Conservation (phyloP, 2,888 invertebrate genomes). For the Myathropa florea region DNA sequence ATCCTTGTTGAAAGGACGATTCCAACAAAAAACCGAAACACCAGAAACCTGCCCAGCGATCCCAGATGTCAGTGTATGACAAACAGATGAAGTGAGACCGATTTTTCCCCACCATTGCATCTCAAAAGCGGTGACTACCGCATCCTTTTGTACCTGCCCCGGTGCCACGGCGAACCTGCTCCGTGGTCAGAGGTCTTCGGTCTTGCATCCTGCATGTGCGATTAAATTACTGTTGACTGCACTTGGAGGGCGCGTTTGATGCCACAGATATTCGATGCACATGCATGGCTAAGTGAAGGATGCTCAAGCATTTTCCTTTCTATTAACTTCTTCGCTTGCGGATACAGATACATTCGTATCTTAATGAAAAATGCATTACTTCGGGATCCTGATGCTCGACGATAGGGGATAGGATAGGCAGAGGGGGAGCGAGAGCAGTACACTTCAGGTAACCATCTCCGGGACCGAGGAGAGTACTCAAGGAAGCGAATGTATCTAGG, state of each 20-base stretch:
- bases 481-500: constrained; percentile 17
- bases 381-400: not conserved
- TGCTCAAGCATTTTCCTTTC: not conserved
- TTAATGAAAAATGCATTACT: constrained; percentile 49
- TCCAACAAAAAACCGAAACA: not conserved
- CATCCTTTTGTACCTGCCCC: constrained; percentile 20
- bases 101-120: constrained; percentile 5
- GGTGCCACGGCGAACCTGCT: not conserved
- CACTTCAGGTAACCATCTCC: constrained; percentile 30
- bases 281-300: constrained; percentile 6
- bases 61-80: constrained; percentile 41
- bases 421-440: not conserved
- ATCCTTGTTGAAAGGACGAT: constrained; percentile 40
- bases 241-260: not conserved
- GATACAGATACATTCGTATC: constrained; percentile 15
- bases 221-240: constrained; percentile 2
- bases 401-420: not conserved
- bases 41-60: not conserved
- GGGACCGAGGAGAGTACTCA: constrained; percentile 7
- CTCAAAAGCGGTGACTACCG: not conserved
- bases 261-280: constrained; percentile 9
- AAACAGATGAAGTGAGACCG: constrained; percentile 14
- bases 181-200: not conserved
- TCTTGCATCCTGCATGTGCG: constrained; percentile 22
- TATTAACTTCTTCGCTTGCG: not conserved